Evolutionary conservation across 2,113 vertebrate species (phyloP), one percentile per base, ranked within the genome.

Genomic region (Hippolais icterina): DNA sequence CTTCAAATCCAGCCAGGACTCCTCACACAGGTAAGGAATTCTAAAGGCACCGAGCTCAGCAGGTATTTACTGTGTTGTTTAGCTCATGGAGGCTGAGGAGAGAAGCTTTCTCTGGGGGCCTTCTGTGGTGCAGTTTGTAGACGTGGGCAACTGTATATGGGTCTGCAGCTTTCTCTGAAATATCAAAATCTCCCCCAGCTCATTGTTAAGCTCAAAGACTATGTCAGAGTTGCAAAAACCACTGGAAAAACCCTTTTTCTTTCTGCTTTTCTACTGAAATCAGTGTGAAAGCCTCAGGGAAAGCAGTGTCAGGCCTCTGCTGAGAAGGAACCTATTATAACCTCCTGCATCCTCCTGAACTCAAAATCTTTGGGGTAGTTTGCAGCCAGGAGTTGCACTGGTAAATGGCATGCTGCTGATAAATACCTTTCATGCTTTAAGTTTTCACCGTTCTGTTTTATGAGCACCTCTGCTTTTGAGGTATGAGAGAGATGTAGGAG

Each of bases 1-100:
- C 98, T 99, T 90, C 99, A 99, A 97, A 99, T 99, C 97, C 99
- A 99, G 66, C 98, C 99, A 57, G 98, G 99, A 83, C 99, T 99
- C 70, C 99, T 99, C 6, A 98, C 99, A 97, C 99, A 99, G 99
- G 99, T 99, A 99, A 97, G 89, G 42, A 87, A n/a, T 59, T 53
- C n/a, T 64, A n/a, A 71, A 83, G 54, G 49, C 49, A 31, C 28
- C 0, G 0, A 54, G 22, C 21, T 57, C 4, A 5, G 29, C 25
- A 29, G 29, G n/a, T 69, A 3, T 64, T 84, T 93, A 59, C 47
- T 79, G 17, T 79, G 41, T 11, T 57, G 22, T 22, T 87, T 46
- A 74, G 18, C 28, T 89, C 29, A 54, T 65, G 52, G 56, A 50
- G 28, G 33, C 27, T 89, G 49, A 46, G 50, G 24, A 63, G 46